Base-by-base conservation (phyloP, 2,888 invertebrate genomes). In the Didymodactylos carnosus region DNA sequence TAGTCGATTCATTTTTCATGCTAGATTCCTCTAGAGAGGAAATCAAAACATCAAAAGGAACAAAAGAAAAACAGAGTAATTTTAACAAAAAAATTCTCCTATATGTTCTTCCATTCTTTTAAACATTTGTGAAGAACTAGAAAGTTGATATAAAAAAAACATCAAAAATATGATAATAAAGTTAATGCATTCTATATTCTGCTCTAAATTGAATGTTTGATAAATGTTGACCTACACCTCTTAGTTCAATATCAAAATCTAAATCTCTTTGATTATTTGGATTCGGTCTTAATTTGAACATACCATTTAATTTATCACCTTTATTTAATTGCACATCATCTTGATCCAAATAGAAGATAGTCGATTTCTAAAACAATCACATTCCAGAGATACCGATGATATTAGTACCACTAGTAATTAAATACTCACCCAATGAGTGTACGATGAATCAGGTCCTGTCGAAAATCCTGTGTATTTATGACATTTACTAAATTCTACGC, bases 391-490 rank as follows among this genome's bases (percentile, higher is more conserved):
- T n/a, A n/a, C n/a, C n/a, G n/a, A n/a, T n/a, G n/a, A n/a, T n/a
- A n/a, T n/a, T n/a, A n/a, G n/a, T n/a, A n/a, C n/a, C n/a, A n/a
- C n/a, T n/a, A n/a, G n/a, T n/a, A n/a, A n/a, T n/a, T n/a, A n/a
- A n/a, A n/a, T n/a, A n/a, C n/a, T n/a, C n/a, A n/a, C n/a, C 98
- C 98, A 99, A 84, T 99, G 98, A 29, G 98, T 99, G 85, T 98
- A 97, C 40, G 91, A 91, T 1, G 92, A 90, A 82, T 97, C 97
- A 0, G 98, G 98, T 0, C 93, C 85, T 76, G 98, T 98, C 80
- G 94, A 95, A 85, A 98, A 98, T 35, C 97, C 95, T 77, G 93
- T 91, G 74, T 93, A 88, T 86, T 95, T 98, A 87, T 99, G 98
- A 79, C 94, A 98, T 87, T 95, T 94, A 46, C 94, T 93, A 86